Conservation (phyloP, 2,113 vertebrate species). For the Sinocyclocheilus grahami region DNA sequence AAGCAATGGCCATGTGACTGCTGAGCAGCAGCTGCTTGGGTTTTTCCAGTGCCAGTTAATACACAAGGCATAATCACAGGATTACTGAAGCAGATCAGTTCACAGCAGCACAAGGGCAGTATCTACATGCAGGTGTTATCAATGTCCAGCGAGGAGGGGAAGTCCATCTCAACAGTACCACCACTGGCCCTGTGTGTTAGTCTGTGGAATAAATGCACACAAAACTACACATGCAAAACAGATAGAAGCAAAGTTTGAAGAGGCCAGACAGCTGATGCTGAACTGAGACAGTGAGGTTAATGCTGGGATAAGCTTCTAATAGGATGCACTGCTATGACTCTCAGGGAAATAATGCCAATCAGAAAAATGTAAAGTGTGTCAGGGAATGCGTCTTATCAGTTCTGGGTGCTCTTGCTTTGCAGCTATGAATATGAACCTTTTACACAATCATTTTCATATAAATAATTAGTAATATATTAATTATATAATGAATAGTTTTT, state of each 20-base stretch:
- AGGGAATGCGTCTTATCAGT: neutral
- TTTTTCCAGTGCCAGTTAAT: constrained; percentile 52
- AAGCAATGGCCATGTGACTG: constrained; percentile 48
- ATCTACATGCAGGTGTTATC: constrained; percentile 29
- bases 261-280: constrained; percentile 17
- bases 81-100: constrained; percentile 41
- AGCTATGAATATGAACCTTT: neutral
- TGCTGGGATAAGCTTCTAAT: constrained; percentile 49
- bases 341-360: neutral
- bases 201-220: neutral
- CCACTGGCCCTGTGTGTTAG: neutral
- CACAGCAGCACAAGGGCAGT: constrained; percentile 8
- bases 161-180: neutral
- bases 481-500: too few relatives aligned
- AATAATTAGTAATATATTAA: too few relatives aligned
- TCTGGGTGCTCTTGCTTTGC: neutral
- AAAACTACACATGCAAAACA: neutral
- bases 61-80: constrained; percentile 16
- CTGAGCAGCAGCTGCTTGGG: constrained; percentile 29
- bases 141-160: neutral
- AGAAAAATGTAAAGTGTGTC: neutral
- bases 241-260: neutral
- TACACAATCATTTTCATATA: too few relatives aligned
- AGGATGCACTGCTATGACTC: constrained; percentile 51
- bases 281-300: constrained; percentile 30